phyloP scores from a whole-genome alignment of 1,140 invertebrate genomes.

The Pseudomyrmex pallidus region DNA sequence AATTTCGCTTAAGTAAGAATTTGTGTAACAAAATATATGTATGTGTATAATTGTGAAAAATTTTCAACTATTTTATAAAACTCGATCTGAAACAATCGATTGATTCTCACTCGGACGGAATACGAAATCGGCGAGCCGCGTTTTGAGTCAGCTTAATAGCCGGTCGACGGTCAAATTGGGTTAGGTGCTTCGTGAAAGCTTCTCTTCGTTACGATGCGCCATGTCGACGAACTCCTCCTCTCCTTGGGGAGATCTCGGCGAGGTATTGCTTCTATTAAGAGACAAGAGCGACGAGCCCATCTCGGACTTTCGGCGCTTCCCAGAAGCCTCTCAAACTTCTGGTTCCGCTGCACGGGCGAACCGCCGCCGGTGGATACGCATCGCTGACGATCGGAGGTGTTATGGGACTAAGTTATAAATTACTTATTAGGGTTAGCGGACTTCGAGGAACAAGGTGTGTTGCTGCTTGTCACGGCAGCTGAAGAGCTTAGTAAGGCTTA shows the following conservation, averaged over 20 bases:
- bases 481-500: neutral
- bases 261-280: constrained; percentile 67
- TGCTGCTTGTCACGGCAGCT: neutral
- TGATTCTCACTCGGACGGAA: neutral
- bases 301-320: constrained; percentile 57
- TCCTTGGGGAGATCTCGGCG: constrained; percentile 31
- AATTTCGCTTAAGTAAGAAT: no score
- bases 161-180: constrained; percentile 75
- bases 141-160: constrained; percentile 76
- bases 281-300: constrained; percentile 62
- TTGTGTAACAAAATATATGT: no score
- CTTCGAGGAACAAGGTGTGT: neutral
- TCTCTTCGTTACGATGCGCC: constrained; percentile 23
- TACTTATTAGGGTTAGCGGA: constrained; percentile 17
- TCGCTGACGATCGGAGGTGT: constrained; percentile 10
- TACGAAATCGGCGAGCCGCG: constrained; percentile 55
- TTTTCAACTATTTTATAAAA: no score
- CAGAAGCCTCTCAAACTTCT: constrained; percentile 45
- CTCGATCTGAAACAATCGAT: neutral
- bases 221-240: constrained; percentile 28
- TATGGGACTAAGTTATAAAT: constrained; percentile 33
- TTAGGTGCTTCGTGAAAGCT: constrained; percentile 73
- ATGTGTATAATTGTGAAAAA: no score
- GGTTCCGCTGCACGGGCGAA: neutral
- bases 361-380: constrained; percentile 9